Conservation (phyloP, 2,797 vertebrate species). For the Phrynocephalus guinanensis region DNA sequence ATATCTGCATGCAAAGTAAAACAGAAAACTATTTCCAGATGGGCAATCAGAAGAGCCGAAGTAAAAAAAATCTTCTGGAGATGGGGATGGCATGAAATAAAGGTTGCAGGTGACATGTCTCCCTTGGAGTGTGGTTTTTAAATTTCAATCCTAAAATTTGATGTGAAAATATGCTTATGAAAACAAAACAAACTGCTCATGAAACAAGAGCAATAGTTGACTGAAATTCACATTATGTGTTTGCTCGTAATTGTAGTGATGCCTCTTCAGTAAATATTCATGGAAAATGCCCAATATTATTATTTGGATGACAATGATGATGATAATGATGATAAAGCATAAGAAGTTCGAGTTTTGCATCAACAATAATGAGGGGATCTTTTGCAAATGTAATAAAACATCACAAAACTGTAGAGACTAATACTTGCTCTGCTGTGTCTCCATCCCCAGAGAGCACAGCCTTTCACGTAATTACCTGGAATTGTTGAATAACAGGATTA, state of each 20-base stretch:
- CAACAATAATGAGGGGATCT: constrained; percentile 35
- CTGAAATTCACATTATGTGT: neutral
- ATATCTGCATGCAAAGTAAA: neutral
- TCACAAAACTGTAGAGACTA: neutral
- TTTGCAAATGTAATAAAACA: constrained; percentile 42
- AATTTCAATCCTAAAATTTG: neutral
- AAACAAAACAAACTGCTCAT: neutral
- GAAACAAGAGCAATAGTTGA: neutral
- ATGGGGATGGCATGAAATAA: neutral
- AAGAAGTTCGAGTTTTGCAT: neutral
- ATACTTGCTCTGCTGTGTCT: constrained; percentile 42
- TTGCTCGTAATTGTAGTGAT: neutral
- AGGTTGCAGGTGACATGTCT: neutral
- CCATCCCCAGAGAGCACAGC: neutral
- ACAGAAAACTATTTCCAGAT: neutral
- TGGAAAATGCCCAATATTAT: neutral
- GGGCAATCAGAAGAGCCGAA: neutral
- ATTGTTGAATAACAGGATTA: constrained; percentile 44
- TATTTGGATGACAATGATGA: too few species aligned
- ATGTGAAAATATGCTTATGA: neutral
- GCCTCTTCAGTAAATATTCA: neutral
- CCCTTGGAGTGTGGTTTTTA: neutral
- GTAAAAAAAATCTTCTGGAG: neutral
- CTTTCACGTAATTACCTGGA: constrained; percentile 50
- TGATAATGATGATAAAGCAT: neutral